These are phyloP conservation scores for Polylopha cassiicola DNA, from an alignment of 2,888 invertebrate genomes.

Conservation along the genomic window DNA sequence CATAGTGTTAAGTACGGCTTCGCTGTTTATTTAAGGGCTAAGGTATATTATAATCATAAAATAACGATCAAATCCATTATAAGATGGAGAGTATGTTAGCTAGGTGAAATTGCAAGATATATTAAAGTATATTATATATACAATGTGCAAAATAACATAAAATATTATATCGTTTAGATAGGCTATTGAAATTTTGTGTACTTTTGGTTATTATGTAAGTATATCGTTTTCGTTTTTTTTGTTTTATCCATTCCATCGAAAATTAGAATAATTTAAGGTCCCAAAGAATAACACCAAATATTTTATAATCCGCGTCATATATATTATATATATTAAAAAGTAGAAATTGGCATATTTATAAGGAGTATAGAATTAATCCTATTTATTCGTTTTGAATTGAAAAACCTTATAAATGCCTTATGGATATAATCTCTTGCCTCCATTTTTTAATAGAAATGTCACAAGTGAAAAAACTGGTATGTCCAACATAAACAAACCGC, in stretches of 20 bases:
- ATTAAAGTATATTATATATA: conserved; percentile 58
- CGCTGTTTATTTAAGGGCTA: conserved; percentile 40
- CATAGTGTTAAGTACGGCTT: conserved; percentile 38
- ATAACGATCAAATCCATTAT: conserved; percentile 38
- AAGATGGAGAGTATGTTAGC: conserved; percentile 51
- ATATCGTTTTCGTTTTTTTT: conserved; percentile 27
- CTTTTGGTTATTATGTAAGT: conserved; percentile 29
- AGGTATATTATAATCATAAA: conserved; percentile 31
- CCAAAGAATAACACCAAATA: conserved; percentile 59
- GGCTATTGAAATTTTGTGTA: conserved; percentile 56
- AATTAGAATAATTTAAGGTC: conserved; percentile 56
- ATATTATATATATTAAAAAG: conserved; percentile 34
- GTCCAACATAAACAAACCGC: no score
- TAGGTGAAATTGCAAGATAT: conserved; percentile 64
- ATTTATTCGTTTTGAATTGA: conserved; percentile 21
- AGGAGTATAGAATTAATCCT: conserved; percentile 28
- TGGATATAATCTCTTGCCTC: conserved; percentile 7
- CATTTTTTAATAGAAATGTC: conserved; percentile 21
- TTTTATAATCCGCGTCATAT: conserved; percentile 44
- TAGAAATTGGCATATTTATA: conserved; percentile 37
- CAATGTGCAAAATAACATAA: conserved; percentile 43
- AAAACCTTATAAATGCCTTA: conserved; percentile 19
- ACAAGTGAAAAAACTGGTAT: no score
- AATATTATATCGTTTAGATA: conserved; percentile 56
- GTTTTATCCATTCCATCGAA: conserved; percentile 42